phyloP scores from a whole-genome alignment of 1,140 invertebrate genomes.

The Sogatella furcifera region DNA sequence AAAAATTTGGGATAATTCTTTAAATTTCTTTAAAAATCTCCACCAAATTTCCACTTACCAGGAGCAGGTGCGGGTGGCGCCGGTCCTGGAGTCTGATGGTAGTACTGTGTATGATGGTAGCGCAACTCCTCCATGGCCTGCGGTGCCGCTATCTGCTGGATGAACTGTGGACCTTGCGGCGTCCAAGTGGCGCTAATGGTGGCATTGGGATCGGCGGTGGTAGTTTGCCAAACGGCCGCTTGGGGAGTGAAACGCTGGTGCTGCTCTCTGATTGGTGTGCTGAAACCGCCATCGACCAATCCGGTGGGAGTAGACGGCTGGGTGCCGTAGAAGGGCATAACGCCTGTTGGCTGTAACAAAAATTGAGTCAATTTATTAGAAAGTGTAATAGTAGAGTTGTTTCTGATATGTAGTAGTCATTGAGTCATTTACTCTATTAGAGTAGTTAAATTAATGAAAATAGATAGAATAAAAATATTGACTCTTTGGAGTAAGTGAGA shows the following conservation, averaged over 20 bases:
- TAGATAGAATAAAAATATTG: too few species aligned
- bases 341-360: conserved; percentile 17
- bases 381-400: too few species aligned
- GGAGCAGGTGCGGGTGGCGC: conserved; percentile 17
- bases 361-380: neutral
- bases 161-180: conserved; percentile 24
- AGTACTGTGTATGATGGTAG: conserved; percentile 24
- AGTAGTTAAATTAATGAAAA: too few species aligned
- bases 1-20: too few species aligned
- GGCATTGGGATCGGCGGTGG: conserved; percentile 20
- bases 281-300: conserved; percentile 18
- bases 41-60: conserved; percentile 9
- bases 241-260: conserved; percentile 16
- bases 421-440: too few species aligned
- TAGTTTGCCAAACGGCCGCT: conserved; percentile 24
- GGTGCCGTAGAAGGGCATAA: conserved; percentile 23
- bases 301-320: conserved; percentile 11
- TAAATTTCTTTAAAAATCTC: too few species aligned
- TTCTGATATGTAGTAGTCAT: too few species aligned
- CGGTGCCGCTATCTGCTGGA: conserved; percentile 23
- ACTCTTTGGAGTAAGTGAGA: too few species aligned
- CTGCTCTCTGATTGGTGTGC: conserved; percentile 16
- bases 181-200: conserved; percentile 21
- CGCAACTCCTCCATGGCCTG: conserved; percentile 24
- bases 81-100: conserved; percentile 9